phyloP scores from a whole-genome alignment of 2,797 vertebrate genomes.

The Chaetophractus vellerosus region DNA sequence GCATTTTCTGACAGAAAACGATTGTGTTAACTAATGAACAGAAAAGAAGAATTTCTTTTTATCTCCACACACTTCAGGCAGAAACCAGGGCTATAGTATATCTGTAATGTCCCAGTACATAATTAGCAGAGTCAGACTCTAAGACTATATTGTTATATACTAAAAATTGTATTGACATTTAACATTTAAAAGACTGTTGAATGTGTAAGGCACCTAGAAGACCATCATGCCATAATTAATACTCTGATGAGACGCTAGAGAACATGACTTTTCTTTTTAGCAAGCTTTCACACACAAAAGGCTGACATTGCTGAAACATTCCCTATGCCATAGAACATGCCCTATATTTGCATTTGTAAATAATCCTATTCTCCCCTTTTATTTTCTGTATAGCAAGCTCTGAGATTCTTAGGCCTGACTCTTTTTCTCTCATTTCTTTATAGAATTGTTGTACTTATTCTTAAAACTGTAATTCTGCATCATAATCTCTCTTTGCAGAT shows the following conservation, averaged over 20 bases:
- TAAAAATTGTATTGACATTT: background rate
- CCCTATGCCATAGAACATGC: background rate
- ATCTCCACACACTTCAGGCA: background rate
- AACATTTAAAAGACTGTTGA: background rate
- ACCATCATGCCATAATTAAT: background rate
- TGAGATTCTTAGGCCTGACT: background rate
- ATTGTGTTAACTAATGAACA: background rate
- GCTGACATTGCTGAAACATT: background rate
- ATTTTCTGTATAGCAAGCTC: background rate
- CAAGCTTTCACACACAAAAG: background rate
- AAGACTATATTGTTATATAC: background rate
- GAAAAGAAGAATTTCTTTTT: background rate
- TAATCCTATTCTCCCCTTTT: background rate
- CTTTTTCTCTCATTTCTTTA: slow-evolving; percentile 22
- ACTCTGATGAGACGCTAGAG: background rate
- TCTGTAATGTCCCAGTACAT: background rate
- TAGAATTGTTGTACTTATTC: background rate
- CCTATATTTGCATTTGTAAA: background rate
- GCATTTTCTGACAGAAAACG: slow-evolving; percentile 10
- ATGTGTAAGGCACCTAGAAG: background rate
- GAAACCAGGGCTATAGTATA: background rate
- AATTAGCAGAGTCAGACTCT: background rate
- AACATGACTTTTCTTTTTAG: background rate
- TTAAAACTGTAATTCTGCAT: background rate
- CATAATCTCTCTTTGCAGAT: background rate